phyloP scores from a whole-genome alignment of 2,797 vertebrate species.

The Acanthurus lineatus region DNA sequence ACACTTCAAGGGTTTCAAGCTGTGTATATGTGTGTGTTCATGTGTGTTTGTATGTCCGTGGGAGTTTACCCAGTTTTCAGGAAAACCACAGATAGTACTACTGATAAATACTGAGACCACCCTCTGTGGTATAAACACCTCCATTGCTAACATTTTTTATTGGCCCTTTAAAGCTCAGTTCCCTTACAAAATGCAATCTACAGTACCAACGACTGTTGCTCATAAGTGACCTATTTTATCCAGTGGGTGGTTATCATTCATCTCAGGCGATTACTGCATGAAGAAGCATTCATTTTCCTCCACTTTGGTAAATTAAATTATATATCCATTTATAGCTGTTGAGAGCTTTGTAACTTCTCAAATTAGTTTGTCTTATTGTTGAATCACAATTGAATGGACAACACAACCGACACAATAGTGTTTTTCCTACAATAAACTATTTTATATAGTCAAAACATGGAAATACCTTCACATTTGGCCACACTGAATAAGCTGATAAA shows the following conservation, averaged over 20 bases:
- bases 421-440: constrained; percentile 32
- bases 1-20: background rate
- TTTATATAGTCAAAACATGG: constrained; percentile 14
- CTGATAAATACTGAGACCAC: constrained; percentile 62
- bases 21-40: background rate
- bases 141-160: constrained; percentile 69
- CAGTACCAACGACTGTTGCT: constrained; percentile 53
- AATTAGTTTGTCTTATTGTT: constrained; percentile 1
- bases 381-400: constrained; percentile 39
- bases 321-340: constrained; percentile 71
- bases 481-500: constrained; percentile 34
- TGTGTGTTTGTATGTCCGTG: background rate
- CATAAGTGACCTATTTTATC: constrained; percentile 66
- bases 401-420: constrained; percentile 36
- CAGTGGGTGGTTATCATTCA: constrained; percentile 65
- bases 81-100: constrained; percentile 33
- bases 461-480: constrained; percentile 30
- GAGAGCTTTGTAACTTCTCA: constrained; percentile 42
- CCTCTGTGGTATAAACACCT: constrained; percentile 55
- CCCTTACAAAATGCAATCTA: constrained; percentile 60
- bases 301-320: constrained; percentile 75
- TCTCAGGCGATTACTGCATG: constrained; percentile 72
- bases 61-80: constrained; percentile 15
- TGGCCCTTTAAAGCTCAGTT: constrained; percentile 64
- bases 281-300: constrained; percentile 69